Conservation (phyloP, 2,888 invertebrate genomes). For the Pherbina coryleti region DNA sequence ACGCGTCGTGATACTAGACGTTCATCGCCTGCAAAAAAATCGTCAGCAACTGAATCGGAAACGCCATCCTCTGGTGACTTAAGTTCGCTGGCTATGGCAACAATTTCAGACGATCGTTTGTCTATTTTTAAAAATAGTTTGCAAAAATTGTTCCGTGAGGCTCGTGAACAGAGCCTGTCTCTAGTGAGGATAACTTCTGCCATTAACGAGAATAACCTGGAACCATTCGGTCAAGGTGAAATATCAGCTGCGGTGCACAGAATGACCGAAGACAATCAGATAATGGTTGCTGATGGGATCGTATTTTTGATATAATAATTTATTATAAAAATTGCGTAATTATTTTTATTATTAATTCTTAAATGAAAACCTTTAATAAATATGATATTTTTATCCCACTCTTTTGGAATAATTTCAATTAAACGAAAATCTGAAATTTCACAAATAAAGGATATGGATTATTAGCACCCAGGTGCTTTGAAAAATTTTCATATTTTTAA, state of each 20-base stretch:
- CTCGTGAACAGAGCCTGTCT: constrained; percentile 81
- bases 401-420: no score
- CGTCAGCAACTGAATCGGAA: constrained; percentile 37
- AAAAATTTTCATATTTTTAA: no score
- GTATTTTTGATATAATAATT: constrained; percentile 81
- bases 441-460: no score
- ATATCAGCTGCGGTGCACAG: constrained; percentile 81
- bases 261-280: constrained; percentile 92
- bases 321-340: neutral
- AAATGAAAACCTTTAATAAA: no score
- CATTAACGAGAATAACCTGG: constrained; percentile 76
- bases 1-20: constrained; percentile 65
- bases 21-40: constrained; percentile 50
- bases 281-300: constrained; percentile 90
- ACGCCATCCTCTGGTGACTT: constrained; percentile 39
- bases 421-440: no score
- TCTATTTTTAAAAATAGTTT: constrained; percentile 80
- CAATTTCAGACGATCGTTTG: constrained; percentile 71
- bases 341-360: no score
- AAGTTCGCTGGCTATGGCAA: constrained; percentile 45
- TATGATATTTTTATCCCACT: no score
- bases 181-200: constrained; percentile 76
- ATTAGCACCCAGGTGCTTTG: no score
- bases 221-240: constrained; percentile 78
- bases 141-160: constrained; percentile 81